phyloP scores from a whole-genome alignment of 2,113 vertebrate species.

The Lates calcarifer region DNA sequence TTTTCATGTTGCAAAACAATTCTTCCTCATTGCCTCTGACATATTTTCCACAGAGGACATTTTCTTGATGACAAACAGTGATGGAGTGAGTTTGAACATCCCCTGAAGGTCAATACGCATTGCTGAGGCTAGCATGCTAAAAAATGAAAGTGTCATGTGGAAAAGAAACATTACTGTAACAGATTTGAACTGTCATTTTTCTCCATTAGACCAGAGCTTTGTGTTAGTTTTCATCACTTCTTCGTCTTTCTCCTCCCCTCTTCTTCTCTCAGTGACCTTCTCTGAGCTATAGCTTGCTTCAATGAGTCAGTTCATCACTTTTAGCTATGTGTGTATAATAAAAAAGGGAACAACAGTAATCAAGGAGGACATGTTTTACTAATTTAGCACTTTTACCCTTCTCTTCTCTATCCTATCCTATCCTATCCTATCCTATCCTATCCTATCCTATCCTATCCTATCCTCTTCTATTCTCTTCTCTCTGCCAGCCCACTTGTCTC shows the following conservation, averaged over 20 bases:
- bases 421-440: too few relatives aligned
- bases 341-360: slow-evolving; percentile 1
- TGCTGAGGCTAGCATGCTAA: slow-evolving; percentile 23
- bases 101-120: slow-evolving; percentile 35
- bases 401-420: too few relatives aligned
- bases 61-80: slow-evolving; percentile 6
- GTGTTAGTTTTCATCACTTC: slow-evolving; percentile 11
- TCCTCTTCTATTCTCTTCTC: background rate
- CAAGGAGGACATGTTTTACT: background rate
- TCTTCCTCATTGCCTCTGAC: background rate
- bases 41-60: background rate
- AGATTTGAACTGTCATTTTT: slow-evolving; percentile 6
- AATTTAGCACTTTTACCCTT: background rate
- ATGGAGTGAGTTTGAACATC: slow-evolving; percentile 19
- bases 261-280: slow-evolving; percentile 20
- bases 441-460: background rate
- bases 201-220: slow-evolving; percentile 17
- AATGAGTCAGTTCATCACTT: background rate
- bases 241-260: background rate
- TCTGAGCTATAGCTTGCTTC: slow-evolving; percentile 11
- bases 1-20: background rate
- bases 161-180: background rate
- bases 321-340: background rate
- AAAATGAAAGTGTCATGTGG: background rate
- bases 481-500: background rate